phyloP scores from a whole-genome alignment of 1,140 invertebrate genomes.

The Dysdera silvatica region DNA sequence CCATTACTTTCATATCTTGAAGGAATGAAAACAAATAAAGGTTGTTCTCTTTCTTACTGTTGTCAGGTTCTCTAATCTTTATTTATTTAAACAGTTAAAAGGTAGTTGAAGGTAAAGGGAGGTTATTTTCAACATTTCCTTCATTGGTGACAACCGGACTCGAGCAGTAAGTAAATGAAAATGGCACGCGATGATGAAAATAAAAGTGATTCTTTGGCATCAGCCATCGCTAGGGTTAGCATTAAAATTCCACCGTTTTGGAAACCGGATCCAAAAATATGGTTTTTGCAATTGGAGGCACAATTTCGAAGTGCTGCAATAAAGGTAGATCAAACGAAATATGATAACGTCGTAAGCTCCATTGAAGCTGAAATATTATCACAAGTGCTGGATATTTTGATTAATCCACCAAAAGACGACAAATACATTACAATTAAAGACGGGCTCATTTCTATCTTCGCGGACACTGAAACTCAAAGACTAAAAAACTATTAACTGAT shows the following conservation, averaged over 20 bases:
- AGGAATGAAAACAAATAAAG: too few species aligned
- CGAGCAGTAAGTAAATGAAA: too few species aligned
- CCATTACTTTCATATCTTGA: too few species aligned
- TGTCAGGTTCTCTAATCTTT: too few species aligned
- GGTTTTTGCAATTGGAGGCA: slow-evolving; percentile 38
- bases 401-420: background rate
- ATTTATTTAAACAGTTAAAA: too few species aligned
- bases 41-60: too few species aligned
- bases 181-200: background rate
- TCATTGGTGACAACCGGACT: too few species aligned
- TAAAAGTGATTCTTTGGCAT: slow-evolving; percentile 1
- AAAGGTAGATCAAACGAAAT: slow-evolving; percentile 29
- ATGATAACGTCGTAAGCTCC: slow-evolving; percentile 9
- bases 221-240: slow-evolving; percentile 1
- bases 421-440: background rate
- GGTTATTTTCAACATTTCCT: too few species aligned
- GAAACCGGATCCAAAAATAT: slow-evolving; percentile 31
- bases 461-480: background rate
- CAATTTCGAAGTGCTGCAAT: slow-evolving; percentile 30
- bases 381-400: background rate
- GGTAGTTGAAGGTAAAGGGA: too few species aligned
- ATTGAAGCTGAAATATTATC: background rate
- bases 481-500: slow-evolving; percentile 1
- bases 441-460: background rate
- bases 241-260: slow-evolving; percentile 36